Evolutionary conservation across 2,888 invertebrate genomes (phyloP), one percentile per base, ranked within the genome.

Genomic region (Hesperia comma): DNA sequence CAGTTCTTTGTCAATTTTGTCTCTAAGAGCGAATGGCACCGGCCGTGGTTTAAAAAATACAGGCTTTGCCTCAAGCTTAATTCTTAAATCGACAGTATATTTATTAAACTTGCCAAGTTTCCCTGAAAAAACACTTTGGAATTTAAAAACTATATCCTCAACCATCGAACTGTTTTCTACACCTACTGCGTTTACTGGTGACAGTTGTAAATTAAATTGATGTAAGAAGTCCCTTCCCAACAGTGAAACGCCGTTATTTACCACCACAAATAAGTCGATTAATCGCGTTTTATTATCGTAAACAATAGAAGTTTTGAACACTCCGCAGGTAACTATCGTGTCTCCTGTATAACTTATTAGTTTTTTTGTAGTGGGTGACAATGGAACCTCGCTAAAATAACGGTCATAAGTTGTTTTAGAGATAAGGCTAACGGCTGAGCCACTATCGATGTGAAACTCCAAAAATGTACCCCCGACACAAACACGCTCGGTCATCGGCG

Each of bases 381-480:
- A 71, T 53, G 68, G 69, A 40, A 69, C 8, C 19, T 37, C 3
- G 3, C 37, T 66, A 63, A 70, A 73, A 61, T 67, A 15, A 2
- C 12, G 21, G 0, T 43, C 10, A 17, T 70, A 73, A 1, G 37
- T 62, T 55, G 67, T 19, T 19, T 71, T 49, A 1, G 70, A 69
- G 53, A 73, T 70, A 32, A 71, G 51, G 17, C 69, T 71, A 8
- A 71, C 73, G 12, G 69, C 70, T 4, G 71, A 73, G 3, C 71
- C 71, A 51, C 73, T 71, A 55, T 71, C 73, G 15, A 71, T 60
- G 61, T 71, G 60, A 41, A 73, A 69, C 53, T 72, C 68, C 37
- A 72, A 69, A 55, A 46, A 19, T 21, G 60, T 10, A 12, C 67
- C 71, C 61, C 62, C 21, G 17, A 71, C 17, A 21, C 0, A 12